A percentile compares a stretch with the other conserved stretches of the same genome.
Evolutionary conservation across 2,888 invertebrate species (phyloP).

Genomic region (Podabrus alpinus): DNA sequence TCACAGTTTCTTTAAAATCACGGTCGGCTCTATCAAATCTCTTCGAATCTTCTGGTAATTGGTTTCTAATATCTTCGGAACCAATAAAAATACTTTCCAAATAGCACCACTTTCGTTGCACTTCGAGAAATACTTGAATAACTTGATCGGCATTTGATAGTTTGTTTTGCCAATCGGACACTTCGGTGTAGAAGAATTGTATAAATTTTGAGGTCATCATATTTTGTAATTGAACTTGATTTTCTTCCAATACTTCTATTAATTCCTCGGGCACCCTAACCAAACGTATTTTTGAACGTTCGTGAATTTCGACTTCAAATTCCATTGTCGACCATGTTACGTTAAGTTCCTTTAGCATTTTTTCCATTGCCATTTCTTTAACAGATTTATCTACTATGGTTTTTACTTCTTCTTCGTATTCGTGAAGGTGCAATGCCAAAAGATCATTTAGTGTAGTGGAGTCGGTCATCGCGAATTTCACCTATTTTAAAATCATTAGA

Average conservation of each 20-base stretch:
- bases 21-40: constrained; percentile 86
- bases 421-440: constrained; percentile 84
- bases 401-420: constrained; percentile 93
- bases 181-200: constrained; percentile 81
- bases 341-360: constrained; percentile 83
- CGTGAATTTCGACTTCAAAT: constrained; percentile 78
- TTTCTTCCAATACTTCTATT: constrained; percentile 91
- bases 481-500: too few relatives aligned
- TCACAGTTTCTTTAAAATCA: constrained; percentile 80
- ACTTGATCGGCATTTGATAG: constrained; percentile 89
- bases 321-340: constrained; percentile 82
- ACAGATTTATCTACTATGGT: constrained; percentile 95
- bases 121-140: constrained; percentile 77
- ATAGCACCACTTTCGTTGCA: constrained; percentile 90
- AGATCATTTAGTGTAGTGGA: constrained; percentile 88
- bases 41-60: constrained; percentile 87
- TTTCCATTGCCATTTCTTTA: constrained; percentile 97
- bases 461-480: constrained; percentile 80
- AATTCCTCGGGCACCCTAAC: constrained; percentile 84
- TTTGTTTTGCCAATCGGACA: constrained; percentile 86
- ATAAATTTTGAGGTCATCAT: constrained; percentile 94
- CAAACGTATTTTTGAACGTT: constrained; percentile 78
- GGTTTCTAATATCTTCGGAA: constrained; percentile 90
- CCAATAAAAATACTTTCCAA: constrained; percentile 95
- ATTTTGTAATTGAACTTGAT: constrained; percentile 93